Evolutionary conservation across 2,113 vertebrate genomes (phyloP), one percentile per base, ranked within the genome.

Genomic region (Collichthys lucidus): DNA sequence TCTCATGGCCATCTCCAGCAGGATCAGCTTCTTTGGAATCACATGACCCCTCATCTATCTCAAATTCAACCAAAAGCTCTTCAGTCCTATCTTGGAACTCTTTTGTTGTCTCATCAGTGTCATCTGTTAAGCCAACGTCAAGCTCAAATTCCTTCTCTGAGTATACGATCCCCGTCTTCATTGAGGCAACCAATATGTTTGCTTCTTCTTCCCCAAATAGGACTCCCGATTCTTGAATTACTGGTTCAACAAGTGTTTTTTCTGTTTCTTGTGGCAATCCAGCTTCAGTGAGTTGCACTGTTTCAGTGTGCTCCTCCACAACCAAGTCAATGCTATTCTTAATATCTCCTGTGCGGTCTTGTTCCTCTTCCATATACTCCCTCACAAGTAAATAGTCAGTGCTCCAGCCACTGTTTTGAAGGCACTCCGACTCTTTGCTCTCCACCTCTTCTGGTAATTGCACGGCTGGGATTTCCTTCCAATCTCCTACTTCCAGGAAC

Each of bases 401-500:
- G 22, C 17, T 15, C 6, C 7, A 15, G 19, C 3, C 49, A 20
- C 40, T 83, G 79, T 77, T 91, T 86, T 79, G 62, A 86, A 86
- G 63, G 57, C 53, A 77, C 75, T 79, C 85, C 10, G 15, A 5
- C 47, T 78, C 79, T 50, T 65, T 0, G 40, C 49, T 82, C 83
- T 77, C 89, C 89, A 65, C 87, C 84, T 90, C 89, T 89, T 92
- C 90, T 91, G 79, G 90, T 89, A 90, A 93, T 26, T 55, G 60
- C 66, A 61, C 56, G 50, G 56, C 64, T 15, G 68, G 76, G n/a
- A 56, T 74, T 90, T 86, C 84, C 83, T 64, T 19, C 17, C 5
- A 71, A 73, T 88, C 77, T 79, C 70, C 81, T 61, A 12, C 84
- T 86, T 86, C 89, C 76, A 86, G 86, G 87, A 90, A 83, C 66